phyloP scores from a whole-genome alignment of 2,797 vertebrate species.

The Bradypus variegatus region DNA sequence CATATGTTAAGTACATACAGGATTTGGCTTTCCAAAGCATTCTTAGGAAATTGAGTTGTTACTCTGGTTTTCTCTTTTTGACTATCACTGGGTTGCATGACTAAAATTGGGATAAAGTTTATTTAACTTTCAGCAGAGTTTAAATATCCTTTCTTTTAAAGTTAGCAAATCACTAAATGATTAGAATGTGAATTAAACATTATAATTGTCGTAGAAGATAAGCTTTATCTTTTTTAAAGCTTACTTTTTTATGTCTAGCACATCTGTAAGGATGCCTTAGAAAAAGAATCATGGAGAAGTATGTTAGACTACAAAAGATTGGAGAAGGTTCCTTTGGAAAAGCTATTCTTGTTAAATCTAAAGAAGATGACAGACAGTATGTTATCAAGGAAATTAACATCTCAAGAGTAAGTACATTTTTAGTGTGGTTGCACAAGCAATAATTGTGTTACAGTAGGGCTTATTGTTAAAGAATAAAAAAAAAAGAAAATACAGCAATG shows the following conservation, averaged over 20 bases:
- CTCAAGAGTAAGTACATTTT: slow-evolving; percentile 81
- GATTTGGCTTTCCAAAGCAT: not conserved
- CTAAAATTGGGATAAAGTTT: not conserved
- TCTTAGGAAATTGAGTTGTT: slow-evolving; percentile 18
- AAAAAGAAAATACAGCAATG: not conserved
- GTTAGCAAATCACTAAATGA: not conserved
- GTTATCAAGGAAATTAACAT: slow-evolving; percentile 99
- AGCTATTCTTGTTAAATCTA: slow-evolving; percentile 92
- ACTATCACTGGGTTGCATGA: not conserved
- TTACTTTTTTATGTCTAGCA: slow-evolving; percentile 52
- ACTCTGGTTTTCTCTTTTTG: not conserved
- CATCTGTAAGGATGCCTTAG: slow-evolving; percentile 72
- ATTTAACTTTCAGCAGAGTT: slow-evolving; percentile 18
- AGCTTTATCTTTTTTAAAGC: slow-evolving; percentile 19
- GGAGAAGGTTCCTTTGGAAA: slow-evolving; percentile 98
- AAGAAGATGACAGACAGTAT: slow-evolving; percentile 87
- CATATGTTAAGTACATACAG: not conserved
- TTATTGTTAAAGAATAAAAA: not conserved
- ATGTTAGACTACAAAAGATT: slow-evolving; percentile 91
- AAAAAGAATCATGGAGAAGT: slow-evolving; percentile 89
- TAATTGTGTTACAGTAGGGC: not conserved
- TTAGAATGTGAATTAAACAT: slow-evolving; percentile 34
- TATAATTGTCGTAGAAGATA: not conserved
- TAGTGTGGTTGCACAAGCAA: not conserved
- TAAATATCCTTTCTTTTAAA: not conserved